These are phyloP conservation scores for Apistogramma diplotaenia DNA, from an alignment of 2,113 vertebrate species.

Conservation along the genomic window DNA sequence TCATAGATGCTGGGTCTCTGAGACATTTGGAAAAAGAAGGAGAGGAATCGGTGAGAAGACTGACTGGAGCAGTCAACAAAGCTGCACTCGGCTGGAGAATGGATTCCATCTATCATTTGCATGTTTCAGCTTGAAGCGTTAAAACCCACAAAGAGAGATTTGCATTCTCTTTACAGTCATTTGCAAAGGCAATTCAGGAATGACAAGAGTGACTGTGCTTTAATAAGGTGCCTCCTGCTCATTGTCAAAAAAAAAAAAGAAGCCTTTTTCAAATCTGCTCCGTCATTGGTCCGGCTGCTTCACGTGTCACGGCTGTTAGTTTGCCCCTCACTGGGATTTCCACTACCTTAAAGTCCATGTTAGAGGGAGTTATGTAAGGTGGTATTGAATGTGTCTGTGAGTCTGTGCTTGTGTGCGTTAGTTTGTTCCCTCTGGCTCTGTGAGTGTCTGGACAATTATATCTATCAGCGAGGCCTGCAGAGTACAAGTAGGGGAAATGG, in stretches of 20 bases:
- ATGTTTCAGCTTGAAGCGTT: constrained; percentile 56
- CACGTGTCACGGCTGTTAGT: neutral
- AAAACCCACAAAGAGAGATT: constrained; percentile 64
- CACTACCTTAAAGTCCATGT: neutral
- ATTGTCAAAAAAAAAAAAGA: constrained; percentile 24
- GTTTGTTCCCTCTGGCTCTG: constrained; percentile 11
- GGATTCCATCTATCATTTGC: constrained; percentile 58
- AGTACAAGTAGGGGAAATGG: neutral
- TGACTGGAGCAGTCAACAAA: constrained; percentile 22
- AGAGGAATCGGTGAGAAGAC: neutral
- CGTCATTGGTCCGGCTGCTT: neutral
- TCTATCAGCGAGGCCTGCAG: constrained; percentile 6
- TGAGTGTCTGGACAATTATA: constrained; percentile 30
- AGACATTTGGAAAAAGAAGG: neutral
- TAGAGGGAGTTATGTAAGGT: constrained; percentile 17
- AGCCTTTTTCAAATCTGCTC: neutral
- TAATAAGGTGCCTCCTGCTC: constrained; percentile 1
- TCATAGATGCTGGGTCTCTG: neutral
- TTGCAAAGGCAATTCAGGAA: constrained; percentile 67
- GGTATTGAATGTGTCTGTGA: neutral
- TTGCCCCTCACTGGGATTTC: neutral
- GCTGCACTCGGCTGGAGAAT: constrained; percentile 26
- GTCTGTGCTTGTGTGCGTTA: neutral
- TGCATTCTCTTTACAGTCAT: constrained; percentile 59
- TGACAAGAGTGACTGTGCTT: constrained; percentile 25